phyloP scores from a whole-genome alignment of 2,113 vertebrate species.

The Prietella phreatophila region DNA sequence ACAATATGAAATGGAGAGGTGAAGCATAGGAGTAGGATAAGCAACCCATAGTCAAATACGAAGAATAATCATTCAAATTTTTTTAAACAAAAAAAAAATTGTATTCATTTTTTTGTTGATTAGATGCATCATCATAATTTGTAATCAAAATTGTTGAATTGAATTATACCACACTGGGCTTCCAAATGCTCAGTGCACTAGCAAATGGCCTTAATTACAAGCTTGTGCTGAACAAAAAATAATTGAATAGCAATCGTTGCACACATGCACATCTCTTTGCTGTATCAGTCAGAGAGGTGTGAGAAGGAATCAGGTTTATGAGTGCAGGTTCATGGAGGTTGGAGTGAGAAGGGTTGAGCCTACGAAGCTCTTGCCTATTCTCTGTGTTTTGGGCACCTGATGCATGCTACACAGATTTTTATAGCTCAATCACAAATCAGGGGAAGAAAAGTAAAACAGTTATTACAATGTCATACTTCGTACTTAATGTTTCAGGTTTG shows the following conservation, averaged over 20 bases:
- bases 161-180: neutral
- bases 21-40: neutral
- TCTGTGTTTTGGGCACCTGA: conserved; percentile 73
- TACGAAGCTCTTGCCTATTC: conserved; percentile 56
- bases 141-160: neutral
- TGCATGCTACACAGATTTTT: conserved; percentile 70
- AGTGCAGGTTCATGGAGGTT: conserved; percentile 70
- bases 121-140: neutral
- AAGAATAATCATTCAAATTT: too few relatives aligned
- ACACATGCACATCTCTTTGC: conserved; percentile 15
- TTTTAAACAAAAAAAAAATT: neutral
- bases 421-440: conserved; percentile 72
- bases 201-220: neutral
- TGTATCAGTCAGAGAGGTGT: conserved; percentile 54
- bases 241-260: conserved; percentile 1
- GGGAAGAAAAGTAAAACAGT: conserved; percentile 71
- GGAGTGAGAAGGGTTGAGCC: conserved; percentile 56
- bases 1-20: conserved; percentile 33
- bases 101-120: too few relatives aligned
- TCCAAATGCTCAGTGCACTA: neutral
- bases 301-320: conserved; percentile 70
- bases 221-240: neutral
- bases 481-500: neutral
- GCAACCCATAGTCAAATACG: neutral
- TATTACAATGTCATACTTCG: conserved; percentile 64